Evolutionary conservation across 2,797 vertebrate genomes (phyloP).

Genomic region (Staurois parvus): DNA sequence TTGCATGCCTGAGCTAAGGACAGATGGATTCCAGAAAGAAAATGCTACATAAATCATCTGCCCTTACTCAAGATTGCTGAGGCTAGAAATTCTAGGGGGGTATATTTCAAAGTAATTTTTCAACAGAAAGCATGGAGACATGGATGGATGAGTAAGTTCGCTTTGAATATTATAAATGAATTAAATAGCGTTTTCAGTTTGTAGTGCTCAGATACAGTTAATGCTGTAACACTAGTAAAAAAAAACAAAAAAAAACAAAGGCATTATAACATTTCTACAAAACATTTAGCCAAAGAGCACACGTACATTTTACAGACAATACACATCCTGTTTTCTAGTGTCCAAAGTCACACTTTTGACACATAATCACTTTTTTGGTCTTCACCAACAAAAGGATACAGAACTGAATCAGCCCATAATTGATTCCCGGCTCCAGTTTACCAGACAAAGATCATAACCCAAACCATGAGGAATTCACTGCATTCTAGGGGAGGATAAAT

Average conservation of each 20-base stretch:
- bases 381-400: constrained; percentile 20
- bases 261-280: neutral
- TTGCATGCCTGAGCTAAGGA: too few species aligned
- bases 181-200: too few species aligned
- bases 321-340: constrained; percentile 28
- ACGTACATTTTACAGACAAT: constrained; percentile 5
- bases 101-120: too few species aligned
- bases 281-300: neutral
- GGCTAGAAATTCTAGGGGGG: too few species aligned
- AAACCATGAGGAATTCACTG: constrained; percentile 55
- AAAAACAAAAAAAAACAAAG: neutral
- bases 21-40: too few species aligned
- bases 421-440: constrained; percentile 44
- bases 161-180: too few species aligned
- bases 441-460: constrained; percentile 60
- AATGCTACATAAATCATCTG: too few species aligned
- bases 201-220: too few species aligned
- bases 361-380: constrained; percentile 48
- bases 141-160: too few species aligned
- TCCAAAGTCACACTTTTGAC: constrained; percentile 36
- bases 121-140: too few species aligned
- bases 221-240: too few species aligned
- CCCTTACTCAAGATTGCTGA: too few species aligned
- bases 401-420: constrained; percentile 50
- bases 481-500: constrained; percentile 47